Percentiles rank a stretch among this genome's conserved stretches.
phyloP scores from a whole-genome alignment of 2,113 vertebrate genomes.

The Tachuris rubrigastra region DNA sequence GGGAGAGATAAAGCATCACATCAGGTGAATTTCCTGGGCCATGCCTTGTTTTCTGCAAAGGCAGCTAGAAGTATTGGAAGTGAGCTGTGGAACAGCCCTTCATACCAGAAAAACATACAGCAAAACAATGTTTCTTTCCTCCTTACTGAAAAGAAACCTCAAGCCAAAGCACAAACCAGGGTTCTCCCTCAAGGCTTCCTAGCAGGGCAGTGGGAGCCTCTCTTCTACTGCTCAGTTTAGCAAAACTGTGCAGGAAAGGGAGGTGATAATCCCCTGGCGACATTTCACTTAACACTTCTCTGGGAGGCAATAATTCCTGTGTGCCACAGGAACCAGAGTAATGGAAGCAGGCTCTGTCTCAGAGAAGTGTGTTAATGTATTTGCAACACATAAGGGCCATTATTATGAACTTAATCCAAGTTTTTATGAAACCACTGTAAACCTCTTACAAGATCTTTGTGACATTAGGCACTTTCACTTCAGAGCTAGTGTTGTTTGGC shows the following conservation, averaged over 20 bases:
- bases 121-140: neutral
- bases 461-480: neutral
- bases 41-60: neutral
- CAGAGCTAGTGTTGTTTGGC: neutral
- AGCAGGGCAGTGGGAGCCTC: neutral
- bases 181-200: neutral
- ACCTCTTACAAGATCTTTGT: neutral
- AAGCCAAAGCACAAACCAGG: neutral
- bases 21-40: neutral
- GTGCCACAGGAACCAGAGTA: neutral
- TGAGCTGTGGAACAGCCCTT: neutral
- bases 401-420: neutral
- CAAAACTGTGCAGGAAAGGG: neutral
- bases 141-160: neutral
- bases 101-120: neutral
- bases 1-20: neutral
- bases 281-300: constrained; percentile 46
- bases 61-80: neutral
- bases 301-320: constrained; percentile 12
- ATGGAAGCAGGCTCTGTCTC: constrained; percentile 1
- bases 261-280: constrained; percentile 36
- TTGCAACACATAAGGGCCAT: neutral
- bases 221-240: neutral
- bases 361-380: neutral
- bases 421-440: neutral